These are phyloP conservation scores for Phthorimaea operculella DNA, from an alignment of 1,140 invertebrate species.

Conservation along the genomic window DNA sequence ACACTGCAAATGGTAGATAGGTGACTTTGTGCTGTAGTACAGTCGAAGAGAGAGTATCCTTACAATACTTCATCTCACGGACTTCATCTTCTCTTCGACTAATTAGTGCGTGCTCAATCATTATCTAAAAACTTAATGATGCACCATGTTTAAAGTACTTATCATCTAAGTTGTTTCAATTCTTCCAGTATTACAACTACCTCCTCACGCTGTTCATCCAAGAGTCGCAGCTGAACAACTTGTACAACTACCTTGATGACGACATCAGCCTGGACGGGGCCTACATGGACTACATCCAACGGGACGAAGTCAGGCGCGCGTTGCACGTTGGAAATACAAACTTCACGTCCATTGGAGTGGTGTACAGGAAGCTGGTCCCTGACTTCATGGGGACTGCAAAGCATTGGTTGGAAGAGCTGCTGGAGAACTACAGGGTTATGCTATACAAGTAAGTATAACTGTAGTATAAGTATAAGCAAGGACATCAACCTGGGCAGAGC, in stretches of 20 bases:
- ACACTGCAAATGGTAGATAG: too few species aligned
- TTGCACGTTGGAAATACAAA: slow-evolving; percentile 69
- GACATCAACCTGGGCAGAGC: slow-evolving; percentile 51
- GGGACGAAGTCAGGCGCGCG: slow-evolving; percentile 70
- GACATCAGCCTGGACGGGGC: slow-evolving; percentile 52
- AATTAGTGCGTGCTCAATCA: too few species aligned
- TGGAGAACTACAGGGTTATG: slow-evolving; percentile 74
- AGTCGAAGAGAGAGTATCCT: too few species aligned
- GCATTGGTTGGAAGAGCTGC: slow-evolving; percentile 75
- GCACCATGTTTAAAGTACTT: too few species aligned
- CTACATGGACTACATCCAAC: slow-evolving; percentile 71
- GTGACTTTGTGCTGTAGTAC: too few species aligned
- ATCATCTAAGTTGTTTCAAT: background rate
- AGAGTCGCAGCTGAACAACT: slow-evolving; percentile 65
- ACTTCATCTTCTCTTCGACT: too few species aligned
- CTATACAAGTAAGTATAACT: slow-evolving; percentile 62
- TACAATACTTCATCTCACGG: too few species aligned
- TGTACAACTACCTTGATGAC: slow-evolving; percentile 77
- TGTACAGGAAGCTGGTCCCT: slow-evolving; percentile 73
- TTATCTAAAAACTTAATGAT: too few species aligned
- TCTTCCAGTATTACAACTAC: slow-evolving; percentile 58
- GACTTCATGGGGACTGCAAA: slow-evolving; percentile 85
- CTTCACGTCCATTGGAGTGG: slow-evolving; percentile 65
- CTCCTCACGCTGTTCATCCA: slow-evolving; percentile 70
- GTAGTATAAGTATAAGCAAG: too few species aligned